Evolutionary conservation across 2,888 invertebrate species (phyloP).

Genomic region (Nomada ruficornis): DNA sequence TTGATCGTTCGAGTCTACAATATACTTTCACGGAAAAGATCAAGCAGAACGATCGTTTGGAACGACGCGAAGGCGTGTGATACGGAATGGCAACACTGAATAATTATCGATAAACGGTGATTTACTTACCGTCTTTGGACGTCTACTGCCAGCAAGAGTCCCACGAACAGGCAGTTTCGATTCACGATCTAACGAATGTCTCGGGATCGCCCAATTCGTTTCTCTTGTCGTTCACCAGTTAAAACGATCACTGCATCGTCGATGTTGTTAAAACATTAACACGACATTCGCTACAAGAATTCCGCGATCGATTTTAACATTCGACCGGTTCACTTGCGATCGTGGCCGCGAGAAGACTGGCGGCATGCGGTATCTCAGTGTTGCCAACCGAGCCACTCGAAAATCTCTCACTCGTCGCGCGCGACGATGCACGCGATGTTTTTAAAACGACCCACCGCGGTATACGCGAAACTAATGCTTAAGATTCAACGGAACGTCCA

Average conservation of each 20-base stretch:
- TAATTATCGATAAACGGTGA: slow-evolving; percentile 35
- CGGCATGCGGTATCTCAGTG: slow-evolving; percentile 54
- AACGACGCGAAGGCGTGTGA: background rate
- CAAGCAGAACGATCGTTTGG: background rate
- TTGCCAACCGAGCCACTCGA: slow-evolving; percentile 46
- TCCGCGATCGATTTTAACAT: slow-evolving; percentile 16
- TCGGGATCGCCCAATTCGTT: background rate
- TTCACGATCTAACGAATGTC: slow-evolving; percentile 19
- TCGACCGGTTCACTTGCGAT: slow-evolving; percentile 45
- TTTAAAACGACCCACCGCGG: background rate
- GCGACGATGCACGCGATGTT: background rate
- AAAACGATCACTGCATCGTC: background rate
- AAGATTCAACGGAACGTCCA: background rate
- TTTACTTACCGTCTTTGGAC: slow-evolving; percentile 46
- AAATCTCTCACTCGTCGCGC: slow-evolving; percentile 37
- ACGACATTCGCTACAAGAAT: background rate
- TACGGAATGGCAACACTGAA: background rate
- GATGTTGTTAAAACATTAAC: too few species aligned
- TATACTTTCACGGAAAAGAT: background rate
- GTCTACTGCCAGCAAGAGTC: slow-evolving; percentile 12
- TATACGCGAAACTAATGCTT: background rate
- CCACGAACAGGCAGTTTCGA: slow-evolving; percentile 15
- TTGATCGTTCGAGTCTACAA: too few species aligned
- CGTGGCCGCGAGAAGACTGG: slow-evolving; percentile 46
- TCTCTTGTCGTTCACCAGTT: background rate